These are phyloP conservation scores for Pseudomugil gertrudae DNA, from an alignment of 2,797 vertebrate species.

Conservation along the genomic window DNA sequence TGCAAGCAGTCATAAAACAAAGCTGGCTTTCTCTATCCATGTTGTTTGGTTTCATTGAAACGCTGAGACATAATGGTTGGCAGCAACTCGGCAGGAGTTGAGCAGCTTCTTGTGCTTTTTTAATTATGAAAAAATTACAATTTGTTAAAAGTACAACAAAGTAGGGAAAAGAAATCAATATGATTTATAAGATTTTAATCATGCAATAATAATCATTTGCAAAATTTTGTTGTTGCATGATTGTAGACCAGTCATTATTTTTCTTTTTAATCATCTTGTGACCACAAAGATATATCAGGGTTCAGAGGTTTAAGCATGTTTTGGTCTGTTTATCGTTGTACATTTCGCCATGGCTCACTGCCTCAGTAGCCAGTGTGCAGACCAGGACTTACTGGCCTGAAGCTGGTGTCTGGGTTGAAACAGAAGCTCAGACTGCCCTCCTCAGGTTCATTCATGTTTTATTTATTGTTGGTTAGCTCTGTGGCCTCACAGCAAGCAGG, in stretches of 20 bases:
- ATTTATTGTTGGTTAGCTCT: too few species aligned
- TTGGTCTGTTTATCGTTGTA: constrained; percentile 30
- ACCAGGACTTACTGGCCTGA: constrained; percentile 39
- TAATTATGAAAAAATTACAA: background rate
- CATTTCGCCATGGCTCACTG: constrained; percentile 49
- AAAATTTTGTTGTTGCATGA: background rate
- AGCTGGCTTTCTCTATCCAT: background rate
- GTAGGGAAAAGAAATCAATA: background rate
- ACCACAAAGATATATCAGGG: constrained; percentile 8
- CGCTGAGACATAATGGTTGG: background rate
- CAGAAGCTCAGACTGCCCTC: constrained; percentile 41
- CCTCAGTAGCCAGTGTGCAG: constrained; percentile 30
- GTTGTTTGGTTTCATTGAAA: background rate
- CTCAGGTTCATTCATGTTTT: too few species aligned
- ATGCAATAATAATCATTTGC: background rate
- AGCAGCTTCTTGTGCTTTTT: background rate
- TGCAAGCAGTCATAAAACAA: background rate
- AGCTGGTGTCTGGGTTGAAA: constrained; percentile 57
- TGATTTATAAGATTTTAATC: background rate
- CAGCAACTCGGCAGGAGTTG: background rate
- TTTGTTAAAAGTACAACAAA: background rate
- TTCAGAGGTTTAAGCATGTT: constrained; percentile 4
- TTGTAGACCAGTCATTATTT: background rate
- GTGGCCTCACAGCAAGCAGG: too few species aligned
- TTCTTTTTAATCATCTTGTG: constrained; percentile 8